phyloP scores from a whole-genome alignment of 2,888 invertebrate genomes.

The Chymomyza fuscimana region DNA sequence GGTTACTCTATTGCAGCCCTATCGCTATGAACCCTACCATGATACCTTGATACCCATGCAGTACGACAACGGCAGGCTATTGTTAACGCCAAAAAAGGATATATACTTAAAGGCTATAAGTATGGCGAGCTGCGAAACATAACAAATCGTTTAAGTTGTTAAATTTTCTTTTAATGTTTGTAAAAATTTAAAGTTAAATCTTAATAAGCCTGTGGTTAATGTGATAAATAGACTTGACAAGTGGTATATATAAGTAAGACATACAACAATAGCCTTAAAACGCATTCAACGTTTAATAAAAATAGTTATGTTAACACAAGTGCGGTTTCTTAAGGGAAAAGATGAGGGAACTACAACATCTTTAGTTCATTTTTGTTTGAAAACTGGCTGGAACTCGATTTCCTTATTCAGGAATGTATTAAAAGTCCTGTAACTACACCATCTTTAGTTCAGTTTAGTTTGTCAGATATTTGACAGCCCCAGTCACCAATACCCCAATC shows the following conservation, averaged over 20 bases:
- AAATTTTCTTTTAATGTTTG: constrained; percentile 9
- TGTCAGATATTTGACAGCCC: no score
- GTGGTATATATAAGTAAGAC: neutral
- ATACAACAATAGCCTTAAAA: neutral
- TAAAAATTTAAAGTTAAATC: constrained; percentile 9
- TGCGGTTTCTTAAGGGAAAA: no score
- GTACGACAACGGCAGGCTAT: constrained; percentile 59
- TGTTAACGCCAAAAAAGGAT: constrained; percentile 62
- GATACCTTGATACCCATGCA: constrained; percentile 65
- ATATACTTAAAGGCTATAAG: constrained; percentile 60
- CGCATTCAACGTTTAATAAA: neutral
- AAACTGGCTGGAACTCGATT: no score
- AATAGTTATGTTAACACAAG: neutral
- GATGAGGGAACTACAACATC: no score
- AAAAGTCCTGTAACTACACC: no score
- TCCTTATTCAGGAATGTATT: no score
- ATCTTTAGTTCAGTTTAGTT: no score
- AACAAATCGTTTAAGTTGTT: constrained; percentile 19
- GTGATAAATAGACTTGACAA: constrained; percentile 45
- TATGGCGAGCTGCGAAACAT: constrained; percentile 24
- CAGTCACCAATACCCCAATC: no score
- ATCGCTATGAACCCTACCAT: constrained; percentile 58
- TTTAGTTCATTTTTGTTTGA: no score
- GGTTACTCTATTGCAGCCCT: constrained; percentile 58
- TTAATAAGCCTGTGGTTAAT: constrained; percentile 45